Percentiles rank a stretch among this genome's conserved stretches.
Evolutionary conservation across 2,888 invertebrate genomes (phyloP).

Genomic region (Chymomyza procnemis): DNA sequence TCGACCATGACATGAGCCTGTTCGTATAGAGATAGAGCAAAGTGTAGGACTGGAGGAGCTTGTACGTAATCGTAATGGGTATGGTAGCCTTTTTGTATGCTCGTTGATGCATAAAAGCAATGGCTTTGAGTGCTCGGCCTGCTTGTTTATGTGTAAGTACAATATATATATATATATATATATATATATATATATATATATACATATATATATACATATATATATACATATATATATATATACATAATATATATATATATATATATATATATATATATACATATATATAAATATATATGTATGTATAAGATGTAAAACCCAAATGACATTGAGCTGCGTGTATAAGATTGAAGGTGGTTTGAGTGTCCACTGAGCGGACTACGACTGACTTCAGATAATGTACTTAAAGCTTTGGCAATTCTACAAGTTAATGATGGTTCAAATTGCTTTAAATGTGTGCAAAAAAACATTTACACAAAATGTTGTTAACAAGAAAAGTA

Average conservation of each 20-base stretch:
- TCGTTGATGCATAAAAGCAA: constrained; percentile 61
- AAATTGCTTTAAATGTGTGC: neutral
- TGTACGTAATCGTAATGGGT: neutral
- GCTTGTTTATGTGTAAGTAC: constrained; percentile 41
- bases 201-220: constrained; percentile 22
- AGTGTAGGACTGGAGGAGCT: neutral
- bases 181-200: neutral
- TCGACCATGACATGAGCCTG: constrained; percentile 49
- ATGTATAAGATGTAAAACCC: constrained; percentile 48
- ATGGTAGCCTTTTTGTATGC: constrained; percentile 51
- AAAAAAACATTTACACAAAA: constrained; percentile 28
- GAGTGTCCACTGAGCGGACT: constrained; percentile 3
- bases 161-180: constrained; percentile 19
- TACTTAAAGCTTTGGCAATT: constrained; percentile 26
- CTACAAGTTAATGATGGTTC: neutral
- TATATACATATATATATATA: neutral
- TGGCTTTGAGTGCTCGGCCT: constrained; percentile 57
- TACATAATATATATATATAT: constrained; percentile 16
- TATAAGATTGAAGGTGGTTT: neutral
- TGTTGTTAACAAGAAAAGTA: constrained; percentile 15
- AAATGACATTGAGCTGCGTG: constrained; percentile 40
- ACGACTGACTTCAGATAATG: constrained; percentile 45
- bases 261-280: constrained; percentile 18
- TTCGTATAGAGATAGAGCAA: neutral
- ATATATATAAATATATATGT: neutral